Evolutionary conservation across 2,797 vertebrate genomes (phyloP).

Genomic region (Lagorchestes hirsutus): DNA sequence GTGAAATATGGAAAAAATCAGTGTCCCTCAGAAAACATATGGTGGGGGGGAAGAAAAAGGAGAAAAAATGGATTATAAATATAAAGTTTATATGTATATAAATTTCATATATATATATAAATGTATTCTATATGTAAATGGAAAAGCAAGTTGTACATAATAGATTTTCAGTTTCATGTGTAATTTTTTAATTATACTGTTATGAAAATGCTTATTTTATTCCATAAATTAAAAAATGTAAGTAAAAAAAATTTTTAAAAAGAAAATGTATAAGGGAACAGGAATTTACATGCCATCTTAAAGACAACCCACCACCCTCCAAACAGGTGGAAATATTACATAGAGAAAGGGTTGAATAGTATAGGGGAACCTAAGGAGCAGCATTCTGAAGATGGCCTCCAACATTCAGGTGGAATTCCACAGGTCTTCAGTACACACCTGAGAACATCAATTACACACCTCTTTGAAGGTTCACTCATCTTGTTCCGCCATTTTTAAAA

Average conservation of each 20-base stretch:
- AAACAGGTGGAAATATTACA: not conserved
- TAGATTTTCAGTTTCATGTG: not conserved
- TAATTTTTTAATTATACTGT: not conserved
- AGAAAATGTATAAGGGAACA: not conserved
- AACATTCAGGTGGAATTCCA: slow-evolving; percentile 41
- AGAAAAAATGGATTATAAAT: not conserved
- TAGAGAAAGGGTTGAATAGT: not conserved
- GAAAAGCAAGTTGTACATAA: not conserved
- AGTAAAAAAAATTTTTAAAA: not conserved
- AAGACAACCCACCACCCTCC: not conserved
- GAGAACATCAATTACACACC: slow-evolving; percentile 11
- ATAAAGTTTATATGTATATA: not conserved
- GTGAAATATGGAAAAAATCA: not conserved
- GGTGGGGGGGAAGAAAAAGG: not conserved
- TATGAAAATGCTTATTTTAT: not conserved
- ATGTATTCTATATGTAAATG: not conserved
- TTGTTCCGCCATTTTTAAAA: slow-evolving; percentile 35
- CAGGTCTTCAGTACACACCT: not conserved
- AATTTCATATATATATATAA: not conserved
- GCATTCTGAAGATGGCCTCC: slow-evolving; percentile 23
- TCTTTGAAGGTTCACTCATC: slow-evolving; percentile 30
- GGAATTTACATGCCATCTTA: not conserved
- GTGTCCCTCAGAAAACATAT: not conserved
- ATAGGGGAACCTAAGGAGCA: not conserved
- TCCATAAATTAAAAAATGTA: not conserved